Conservation (phyloP, 2,113 vertebrate genomes). For the Cyanistes caeruleus region DNA sequence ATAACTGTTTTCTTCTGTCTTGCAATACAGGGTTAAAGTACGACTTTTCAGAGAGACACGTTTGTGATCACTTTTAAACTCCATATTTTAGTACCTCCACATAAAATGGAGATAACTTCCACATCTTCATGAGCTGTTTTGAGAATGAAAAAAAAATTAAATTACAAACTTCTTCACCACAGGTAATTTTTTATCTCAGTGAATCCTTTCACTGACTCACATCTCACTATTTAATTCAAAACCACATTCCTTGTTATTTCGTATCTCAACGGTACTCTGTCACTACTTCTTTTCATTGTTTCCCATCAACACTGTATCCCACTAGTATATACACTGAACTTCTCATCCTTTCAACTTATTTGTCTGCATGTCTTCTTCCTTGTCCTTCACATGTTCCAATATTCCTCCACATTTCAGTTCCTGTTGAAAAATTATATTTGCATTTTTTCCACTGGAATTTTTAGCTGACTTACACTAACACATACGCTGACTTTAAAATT, state of each 20-base stretch:
- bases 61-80: not conserved
- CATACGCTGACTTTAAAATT: not conserved
- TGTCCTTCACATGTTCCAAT: not conserved
- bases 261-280: not conserved
- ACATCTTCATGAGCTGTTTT: not conserved
- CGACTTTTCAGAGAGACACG: accelerated
- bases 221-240: not conserved
- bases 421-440: not conserved
- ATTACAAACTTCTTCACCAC: not conserved
- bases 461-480: not conserved
- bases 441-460: not conserved
- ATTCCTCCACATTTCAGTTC: not conserved
- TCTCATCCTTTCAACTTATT: not conserved
- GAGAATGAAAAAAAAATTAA: not conserved
- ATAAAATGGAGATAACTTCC: not conserved
- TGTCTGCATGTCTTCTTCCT: not conserved
- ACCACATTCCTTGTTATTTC: not conserved
- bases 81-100: not conserved
- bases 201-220: not conserved
- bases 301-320: not conserved
- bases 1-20: not conserved
- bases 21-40: not conserved
- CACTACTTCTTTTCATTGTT: not conserved
- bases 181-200: not conserved
- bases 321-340: not conserved